These are phyloP conservation scores for Drosophila nr. perissopoda DNA, from an alignment of 2,888 invertebrate species.

Conservation along the genomic window DNA sequence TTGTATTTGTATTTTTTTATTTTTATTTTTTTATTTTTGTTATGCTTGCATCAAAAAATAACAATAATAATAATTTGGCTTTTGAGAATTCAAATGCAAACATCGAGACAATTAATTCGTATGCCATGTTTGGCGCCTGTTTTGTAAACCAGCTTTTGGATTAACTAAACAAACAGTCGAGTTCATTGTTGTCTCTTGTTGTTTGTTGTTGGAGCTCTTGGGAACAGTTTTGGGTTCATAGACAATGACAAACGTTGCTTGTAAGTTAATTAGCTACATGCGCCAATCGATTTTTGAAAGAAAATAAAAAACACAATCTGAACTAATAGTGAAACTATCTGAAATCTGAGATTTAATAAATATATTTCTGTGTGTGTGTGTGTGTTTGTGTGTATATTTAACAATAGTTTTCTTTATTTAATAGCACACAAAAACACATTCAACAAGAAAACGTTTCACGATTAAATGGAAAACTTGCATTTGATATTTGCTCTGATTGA, in stretches of 20 bases:
- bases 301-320: constrained; percentile 2
- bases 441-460: background rate
- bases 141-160: constrained; percentile 70
- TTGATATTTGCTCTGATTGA: background rate
- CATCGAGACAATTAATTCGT: constrained; percentile 67
- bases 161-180: constrained; percentile 66
- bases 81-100: constrained; percentile 65
- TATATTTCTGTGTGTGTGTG: background rate
- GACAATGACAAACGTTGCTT: constrained; percentile 40
- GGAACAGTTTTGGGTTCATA: constrained; percentile 45
- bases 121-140: constrained; percentile 74
- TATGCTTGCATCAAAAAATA: constrained; percentile 30
- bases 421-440: background rate
- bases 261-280: constrained; percentile 55
- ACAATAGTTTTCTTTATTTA: background rate
- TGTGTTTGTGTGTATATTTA: background rate
- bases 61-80: constrained; percentile 40
- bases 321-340: constrained; percentile 31
- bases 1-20: constrained; percentile 6
- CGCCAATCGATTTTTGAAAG: constrained; percentile 11
- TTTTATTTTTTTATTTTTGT: constrained; percentile 27
- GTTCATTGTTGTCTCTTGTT: constrained; percentile 34
- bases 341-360: background rate
- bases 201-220: constrained; percentile 26
- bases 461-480: background rate